Evolutionary conservation across 2,113 vertebrate species (phyloP).

Genomic region (Apus apus): DNA sequence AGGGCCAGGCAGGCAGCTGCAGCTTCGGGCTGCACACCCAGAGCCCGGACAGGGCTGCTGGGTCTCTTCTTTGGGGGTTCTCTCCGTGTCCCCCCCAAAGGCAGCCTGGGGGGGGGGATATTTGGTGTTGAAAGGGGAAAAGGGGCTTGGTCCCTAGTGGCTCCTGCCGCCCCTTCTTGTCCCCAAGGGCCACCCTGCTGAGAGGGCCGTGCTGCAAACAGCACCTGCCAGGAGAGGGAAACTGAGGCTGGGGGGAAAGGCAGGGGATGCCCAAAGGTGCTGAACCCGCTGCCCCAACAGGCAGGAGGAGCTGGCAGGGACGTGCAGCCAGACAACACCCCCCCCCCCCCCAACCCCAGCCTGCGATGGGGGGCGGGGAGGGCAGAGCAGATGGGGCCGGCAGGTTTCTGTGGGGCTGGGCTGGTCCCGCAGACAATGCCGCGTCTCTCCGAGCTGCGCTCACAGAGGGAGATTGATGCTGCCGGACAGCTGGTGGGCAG

Average conservation of each 20-base stretch:
- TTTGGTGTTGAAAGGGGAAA: background rate
- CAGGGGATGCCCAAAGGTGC: background rate
- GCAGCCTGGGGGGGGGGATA: background rate
- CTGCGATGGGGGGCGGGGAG: no score
- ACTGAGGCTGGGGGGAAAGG: background rate
- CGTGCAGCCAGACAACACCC: background rate
- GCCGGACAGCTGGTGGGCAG: constrained; percentile 81
- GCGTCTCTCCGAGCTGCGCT: constrained; percentile 72
- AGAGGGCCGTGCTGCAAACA: fast-evolving
- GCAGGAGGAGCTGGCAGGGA: background rate
- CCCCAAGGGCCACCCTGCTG: fast-evolving
- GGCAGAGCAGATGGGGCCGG: constrained; percentile 80
- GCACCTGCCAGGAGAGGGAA: background rate
- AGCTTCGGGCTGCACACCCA: fast-evolving
- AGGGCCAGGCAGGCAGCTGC: background rate
- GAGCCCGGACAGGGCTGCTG: fast-evolving
- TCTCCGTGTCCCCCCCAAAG: no score
- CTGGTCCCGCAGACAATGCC: constrained; percentile 80
- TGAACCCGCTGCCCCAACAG: fast-evolving
- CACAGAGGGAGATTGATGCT: constrained; percentile 71
- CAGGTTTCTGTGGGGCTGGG: constrained; percentile 62
- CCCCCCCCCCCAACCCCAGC: no score
- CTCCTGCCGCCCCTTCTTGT: fast-evolving
- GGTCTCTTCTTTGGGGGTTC: background rate
- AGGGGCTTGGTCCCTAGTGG: background rate